A percentile compares a stretch with the other conserved stretches of the same genome.
Conservation (phyloP, 2,797 vertebrate species). For the Cossypha heuglini region DNA sequence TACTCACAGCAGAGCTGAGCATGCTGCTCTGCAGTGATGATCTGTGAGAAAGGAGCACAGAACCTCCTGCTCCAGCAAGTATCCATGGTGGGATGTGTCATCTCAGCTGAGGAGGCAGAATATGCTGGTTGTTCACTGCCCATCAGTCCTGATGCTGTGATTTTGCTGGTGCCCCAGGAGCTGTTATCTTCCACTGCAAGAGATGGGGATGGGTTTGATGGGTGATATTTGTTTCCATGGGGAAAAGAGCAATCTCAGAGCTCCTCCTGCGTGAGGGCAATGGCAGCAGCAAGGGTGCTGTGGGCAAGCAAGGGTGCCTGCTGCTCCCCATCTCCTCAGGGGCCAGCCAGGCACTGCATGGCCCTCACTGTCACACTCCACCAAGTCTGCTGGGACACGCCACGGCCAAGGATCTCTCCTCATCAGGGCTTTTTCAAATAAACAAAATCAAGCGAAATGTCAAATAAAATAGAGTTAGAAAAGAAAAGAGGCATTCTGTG, state of each 20-base stretch:
- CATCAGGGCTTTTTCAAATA: neutral
- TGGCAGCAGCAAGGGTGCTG: neutral
- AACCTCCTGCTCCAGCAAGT: neutral
- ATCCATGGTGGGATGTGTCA: neutral
- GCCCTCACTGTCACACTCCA: neutral
- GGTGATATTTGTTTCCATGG: rapidly evolving
- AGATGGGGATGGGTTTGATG: neutral
- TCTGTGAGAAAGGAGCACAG: neutral
- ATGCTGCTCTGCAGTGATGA: neutral
- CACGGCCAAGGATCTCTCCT: neutral
- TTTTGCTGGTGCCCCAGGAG: neutral
- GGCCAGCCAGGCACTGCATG: rapidly evolving
- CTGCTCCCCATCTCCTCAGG: neutral
- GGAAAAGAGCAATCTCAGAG: neutral
- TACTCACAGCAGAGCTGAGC: neutral
- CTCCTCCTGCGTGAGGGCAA: rapidly evolving
- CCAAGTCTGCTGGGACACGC: neutral
- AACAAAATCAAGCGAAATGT: neutral
- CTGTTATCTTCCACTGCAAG: neutral
- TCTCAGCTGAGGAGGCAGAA: neutral
- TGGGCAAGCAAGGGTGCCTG: neutral
- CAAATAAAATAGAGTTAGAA: slow-evolving; percentile 6
- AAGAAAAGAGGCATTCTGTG: neutral
- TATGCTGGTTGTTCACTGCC: neutral
- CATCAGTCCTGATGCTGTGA: rapidly evolving